Conservation (phyloP, 2,797 vertebrate genomes). For the Siniperca undulata region DNA sequence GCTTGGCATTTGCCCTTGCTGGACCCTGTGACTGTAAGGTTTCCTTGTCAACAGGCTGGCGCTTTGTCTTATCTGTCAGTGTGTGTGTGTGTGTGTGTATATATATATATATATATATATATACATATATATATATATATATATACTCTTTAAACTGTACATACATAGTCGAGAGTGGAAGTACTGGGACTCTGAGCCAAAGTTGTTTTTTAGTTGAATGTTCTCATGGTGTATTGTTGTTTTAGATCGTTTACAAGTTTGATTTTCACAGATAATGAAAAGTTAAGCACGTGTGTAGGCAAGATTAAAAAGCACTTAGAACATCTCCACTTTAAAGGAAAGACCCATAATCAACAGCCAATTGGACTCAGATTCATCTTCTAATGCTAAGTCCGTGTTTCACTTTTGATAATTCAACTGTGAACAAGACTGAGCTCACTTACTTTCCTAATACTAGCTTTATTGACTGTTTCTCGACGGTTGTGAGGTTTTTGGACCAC, state of each 20-base stretch:
- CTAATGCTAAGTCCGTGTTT: not conserved
- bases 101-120: too few species aligned
- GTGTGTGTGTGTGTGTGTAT: too few species aligned
- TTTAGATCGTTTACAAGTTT: not conserved
- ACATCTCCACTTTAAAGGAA: not conserved
- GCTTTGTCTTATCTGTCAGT: not conserved
- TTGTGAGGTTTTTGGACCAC: not conserved
- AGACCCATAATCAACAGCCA: not conserved
- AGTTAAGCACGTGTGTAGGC: not conserved
- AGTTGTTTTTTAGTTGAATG: not conserved
- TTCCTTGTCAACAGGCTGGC: not conserved
- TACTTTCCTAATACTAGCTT: not conserved
- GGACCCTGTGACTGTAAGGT: conserved; percentile 2
- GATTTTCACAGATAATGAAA: conserved; percentile 1
- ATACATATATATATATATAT: too few species aligned
- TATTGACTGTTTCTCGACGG: not conserved
- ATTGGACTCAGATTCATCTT: not conserved
- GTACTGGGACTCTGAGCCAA: conserved; percentile 6
- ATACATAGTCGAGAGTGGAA: conserved; percentile 3
- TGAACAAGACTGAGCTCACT: not conserved
- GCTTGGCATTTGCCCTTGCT: not conserved
- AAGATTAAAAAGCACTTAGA: not conserved
- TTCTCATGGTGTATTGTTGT: conserved; percentile 5
- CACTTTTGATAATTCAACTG: not conserved
- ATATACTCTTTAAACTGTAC: conserved; percentile 6